A percentile compares a stretch with the other conserved stretches of the same genome.
These are phyloP conservation scores for Drosophila robusta DNA, from an alignment of 2,888 invertebrate species.

Conservation along the genomic window DNA sequence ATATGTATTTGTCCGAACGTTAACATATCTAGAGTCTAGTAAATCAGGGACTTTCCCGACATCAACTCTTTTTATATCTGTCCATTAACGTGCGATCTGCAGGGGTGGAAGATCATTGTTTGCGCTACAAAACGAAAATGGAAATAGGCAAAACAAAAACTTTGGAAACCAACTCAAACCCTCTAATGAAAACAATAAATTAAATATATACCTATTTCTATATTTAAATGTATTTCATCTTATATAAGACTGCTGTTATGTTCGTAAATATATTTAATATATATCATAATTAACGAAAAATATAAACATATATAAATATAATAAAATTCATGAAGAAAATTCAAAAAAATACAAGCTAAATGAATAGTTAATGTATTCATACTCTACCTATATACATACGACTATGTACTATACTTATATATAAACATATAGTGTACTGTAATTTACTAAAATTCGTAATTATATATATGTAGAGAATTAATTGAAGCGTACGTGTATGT, in stretches of 20 bases:
- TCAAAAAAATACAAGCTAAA: slow-evolving; percentile 27
- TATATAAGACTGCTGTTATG: slow-evolving; percentile 85
- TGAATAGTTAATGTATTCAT: slow-evolving; percentile 69
- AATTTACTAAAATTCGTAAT: slow-evolving; percentile 71
- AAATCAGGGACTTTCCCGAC: too few relatives aligned
- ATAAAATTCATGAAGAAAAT: slow-evolving; percentile 30
- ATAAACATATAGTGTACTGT: slow-evolving; percentile 62
- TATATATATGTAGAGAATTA: slow-evolving; percentile 71
- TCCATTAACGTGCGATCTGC: slow-evolving; percentile 19
- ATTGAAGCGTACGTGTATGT: slow-evolving; percentile 52
- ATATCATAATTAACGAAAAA: slow-evolving; percentile 81
- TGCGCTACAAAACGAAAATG: slow-evolving; percentile 38
- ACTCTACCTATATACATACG: slow-evolving; percentile 66
- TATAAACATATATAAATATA: slow-evolving; percentile 48
- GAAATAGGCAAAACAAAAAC: slow-evolving; percentile 30
- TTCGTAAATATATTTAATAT: slow-evolving; percentile 84
- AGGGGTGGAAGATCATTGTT: slow-evolving; percentile 11
- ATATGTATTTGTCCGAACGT: not conserved
- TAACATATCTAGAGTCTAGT: not conserved
- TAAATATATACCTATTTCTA: slow-evolving; percentile 70
- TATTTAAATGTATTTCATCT: slow-evolving; percentile 82
- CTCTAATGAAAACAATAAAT: slow-evolving; percentile 77
- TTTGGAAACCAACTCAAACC: slow-evolving; percentile 66
- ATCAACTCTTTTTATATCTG: not conserved
- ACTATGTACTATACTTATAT: slow-evolving; percentile 65